phyloP scores from a whole-genome alignment of 2,888 invertebrate species.

The Odiellus spinosus region DNA sequence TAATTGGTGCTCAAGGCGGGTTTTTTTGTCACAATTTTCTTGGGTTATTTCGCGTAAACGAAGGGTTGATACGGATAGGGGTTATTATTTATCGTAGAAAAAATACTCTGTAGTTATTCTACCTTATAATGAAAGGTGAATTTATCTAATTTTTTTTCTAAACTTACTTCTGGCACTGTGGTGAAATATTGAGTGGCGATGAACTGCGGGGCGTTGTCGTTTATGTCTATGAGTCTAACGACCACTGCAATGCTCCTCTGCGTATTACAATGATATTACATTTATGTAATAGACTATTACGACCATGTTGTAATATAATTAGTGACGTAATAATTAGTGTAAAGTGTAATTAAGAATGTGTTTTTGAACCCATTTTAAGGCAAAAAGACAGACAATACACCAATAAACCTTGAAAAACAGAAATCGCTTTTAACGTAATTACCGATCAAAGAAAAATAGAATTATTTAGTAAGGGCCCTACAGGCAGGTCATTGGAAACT shows the following conservation, averaged over 20 bases:
- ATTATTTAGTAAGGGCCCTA: too few relatives aligned
- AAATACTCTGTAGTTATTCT: background rate
- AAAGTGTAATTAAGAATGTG: too few relatives aligned
- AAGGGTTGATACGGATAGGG: background rate
- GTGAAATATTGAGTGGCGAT: constrained; percentile 67
- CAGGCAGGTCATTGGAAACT: too few relatives aligned
- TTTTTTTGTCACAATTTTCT: background rate
- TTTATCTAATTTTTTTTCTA: background rate
- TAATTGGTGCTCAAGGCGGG: background rate
- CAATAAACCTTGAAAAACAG: too few relatives aligned
- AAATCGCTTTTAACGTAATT: too few relatives aligned
- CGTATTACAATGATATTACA: constrained; percentile 24
- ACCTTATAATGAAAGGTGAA: background rate
- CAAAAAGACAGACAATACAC: too few relatives aligned
- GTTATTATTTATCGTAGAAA: background rate
- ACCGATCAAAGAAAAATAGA: too few relatives aligned
- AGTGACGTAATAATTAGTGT: background rate
- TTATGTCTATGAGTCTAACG: constrained; percentile 74
- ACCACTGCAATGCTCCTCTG: constrained; percentile 72
- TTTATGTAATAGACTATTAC: too few relatives aligned
- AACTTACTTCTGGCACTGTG: constrained; percentile 63
- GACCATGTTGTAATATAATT: too few relatives aligned
- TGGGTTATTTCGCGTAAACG: background rate
- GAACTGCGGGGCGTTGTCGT: constrained; percentile 74
- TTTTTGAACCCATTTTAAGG: too few relatives aligned